These are phyloP conservation scores for Lepus timidus DNA, from an alignment of 2,113 vertebrate species.

Conservation along the genomic window DNA sequence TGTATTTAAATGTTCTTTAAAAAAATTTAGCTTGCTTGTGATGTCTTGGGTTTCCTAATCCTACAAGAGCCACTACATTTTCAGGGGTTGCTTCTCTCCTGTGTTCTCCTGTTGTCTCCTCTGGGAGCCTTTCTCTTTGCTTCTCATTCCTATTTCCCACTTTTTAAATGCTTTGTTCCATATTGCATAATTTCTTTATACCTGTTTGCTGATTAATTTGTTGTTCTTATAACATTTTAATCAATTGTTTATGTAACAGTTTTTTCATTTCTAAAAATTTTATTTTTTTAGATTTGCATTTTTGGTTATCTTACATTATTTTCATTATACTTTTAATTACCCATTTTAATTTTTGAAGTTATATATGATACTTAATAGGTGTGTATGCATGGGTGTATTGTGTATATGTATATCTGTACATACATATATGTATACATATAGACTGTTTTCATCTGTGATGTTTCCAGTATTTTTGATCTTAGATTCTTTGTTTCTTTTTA, in stretches of 20 bases:
- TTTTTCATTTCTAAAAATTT: slow-evolving; percentile 11
- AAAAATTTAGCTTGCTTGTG: not conserved
- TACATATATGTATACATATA: not conserved
- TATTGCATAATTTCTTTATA: not conserved
- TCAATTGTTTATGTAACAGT: not conserved
- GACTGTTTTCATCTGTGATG: not conserved
- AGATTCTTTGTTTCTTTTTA: not conserved
- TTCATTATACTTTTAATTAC: not conserved
- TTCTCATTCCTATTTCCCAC: not conserved
- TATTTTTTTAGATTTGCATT: not conserved
- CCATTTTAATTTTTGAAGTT: slow-evolving; percentile 4
- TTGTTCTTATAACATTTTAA: not conserved
- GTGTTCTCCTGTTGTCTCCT: not conserved
- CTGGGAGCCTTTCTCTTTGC: not conserved
- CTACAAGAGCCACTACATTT: not conserved
- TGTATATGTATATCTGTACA: no score
- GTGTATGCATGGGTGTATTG: no score
- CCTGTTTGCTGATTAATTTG: not conserved
- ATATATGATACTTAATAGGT: no score
- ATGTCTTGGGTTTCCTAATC: not conserved
- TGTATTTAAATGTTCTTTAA: not conserved
- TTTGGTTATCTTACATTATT: not conserved
- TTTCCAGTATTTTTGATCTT: not conserved
- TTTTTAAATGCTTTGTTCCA: not conserved
- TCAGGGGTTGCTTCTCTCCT: not conserved